Evolutionary conservation across 1,140 invertebrate genomes (phyloP), one percentile per base, ranked within the genome.

Genomic region (Manduca sexta): DNA sequence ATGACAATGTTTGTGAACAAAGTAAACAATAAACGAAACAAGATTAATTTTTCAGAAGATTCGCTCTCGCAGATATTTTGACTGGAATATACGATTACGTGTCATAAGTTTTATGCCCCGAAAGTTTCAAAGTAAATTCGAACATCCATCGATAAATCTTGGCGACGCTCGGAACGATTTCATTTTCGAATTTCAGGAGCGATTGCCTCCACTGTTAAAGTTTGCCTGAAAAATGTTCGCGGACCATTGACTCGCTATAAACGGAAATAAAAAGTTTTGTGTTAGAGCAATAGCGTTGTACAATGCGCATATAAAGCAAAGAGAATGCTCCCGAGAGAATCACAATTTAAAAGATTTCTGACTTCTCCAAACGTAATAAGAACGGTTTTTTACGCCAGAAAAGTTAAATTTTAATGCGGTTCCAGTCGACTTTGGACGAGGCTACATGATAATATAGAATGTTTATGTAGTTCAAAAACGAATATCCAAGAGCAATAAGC

Each of bases 171-270:
- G 63, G 69, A 77, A 83, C 79, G 82, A 85, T 85, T 85, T 85
- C 79, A 85, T 85, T 85, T 85, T 85, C 82, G 79, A 82, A 85
- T 85, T 85, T 85, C 82, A 83, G 78, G 74, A 85, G 63, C 82
- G 82, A 85, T 85, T 85, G 79, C 78, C 76, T 80, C 79, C 73
- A 83, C 75, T 83, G 82, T 85, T 83, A 82, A 85, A 85, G 74
- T 85, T 85, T 85, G 76, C 76, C 75, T 85, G 82, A 85, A 85
- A 85, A 85, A 83, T 85, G 73, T 83, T 81, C 76, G 71, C 78
- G 74, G 78, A 74, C 82, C 76, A 85, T 85, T 85, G 82, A 81
- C 78, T 83, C 72, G 70, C 69, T 77, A 83, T 85, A 82, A 83
- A 75, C 78, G 82, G 77, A 85, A 83, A 85, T 85, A 85, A 85